Conservation (phyloP, 2,797 vertebrate genomes). For the Urosaurus nigricauda region DNA sequence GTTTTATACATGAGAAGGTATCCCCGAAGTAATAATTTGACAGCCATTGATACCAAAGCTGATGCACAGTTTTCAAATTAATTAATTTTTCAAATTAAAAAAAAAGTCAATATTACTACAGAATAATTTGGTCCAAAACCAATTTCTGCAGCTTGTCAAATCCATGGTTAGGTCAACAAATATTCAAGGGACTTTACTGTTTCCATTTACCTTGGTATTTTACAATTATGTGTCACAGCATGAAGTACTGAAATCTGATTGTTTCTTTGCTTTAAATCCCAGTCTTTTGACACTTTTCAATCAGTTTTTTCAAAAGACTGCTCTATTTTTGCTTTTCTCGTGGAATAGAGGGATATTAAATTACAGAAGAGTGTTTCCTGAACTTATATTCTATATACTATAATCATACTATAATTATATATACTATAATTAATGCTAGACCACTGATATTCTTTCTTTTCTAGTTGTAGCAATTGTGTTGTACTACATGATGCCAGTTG, state of each 20-base stretch:
- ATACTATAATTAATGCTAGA: not conserved
- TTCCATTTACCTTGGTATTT: not conserved
- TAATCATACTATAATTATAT: too few species aligned
- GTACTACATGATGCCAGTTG: slow-evolving; percentile 88
- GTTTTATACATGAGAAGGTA: too few species aligned
- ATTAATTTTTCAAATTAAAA: not conserved
- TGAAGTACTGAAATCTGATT: not conserved
- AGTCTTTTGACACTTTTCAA: not conserved
- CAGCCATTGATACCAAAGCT: not conserved
- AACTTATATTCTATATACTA: not conserved
- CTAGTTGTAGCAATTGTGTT: slow-evolving; percentile 88
- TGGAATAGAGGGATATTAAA: not conserved
- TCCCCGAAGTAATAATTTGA: not conserved
- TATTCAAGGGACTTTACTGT: not conserved
- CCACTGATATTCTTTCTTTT: slow-evolving; percentile 34
- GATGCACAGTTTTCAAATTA: too few species aligned
- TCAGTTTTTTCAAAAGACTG: not conserved
- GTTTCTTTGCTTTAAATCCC: not conserved
- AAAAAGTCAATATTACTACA: not conserved
- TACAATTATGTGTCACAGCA: not conserved
- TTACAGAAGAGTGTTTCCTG: not conserved
- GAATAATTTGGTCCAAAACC: not conserved
- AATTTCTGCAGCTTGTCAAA: not conserved
- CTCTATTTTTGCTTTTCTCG: not conserved
- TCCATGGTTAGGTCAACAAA: not conserved